Evolutionary conservation across 2,113 vertebrate genomes (phyloP), one percentile per base, ranked within the genome.

Genomic region (Chaenogobius annularis): DNA sequence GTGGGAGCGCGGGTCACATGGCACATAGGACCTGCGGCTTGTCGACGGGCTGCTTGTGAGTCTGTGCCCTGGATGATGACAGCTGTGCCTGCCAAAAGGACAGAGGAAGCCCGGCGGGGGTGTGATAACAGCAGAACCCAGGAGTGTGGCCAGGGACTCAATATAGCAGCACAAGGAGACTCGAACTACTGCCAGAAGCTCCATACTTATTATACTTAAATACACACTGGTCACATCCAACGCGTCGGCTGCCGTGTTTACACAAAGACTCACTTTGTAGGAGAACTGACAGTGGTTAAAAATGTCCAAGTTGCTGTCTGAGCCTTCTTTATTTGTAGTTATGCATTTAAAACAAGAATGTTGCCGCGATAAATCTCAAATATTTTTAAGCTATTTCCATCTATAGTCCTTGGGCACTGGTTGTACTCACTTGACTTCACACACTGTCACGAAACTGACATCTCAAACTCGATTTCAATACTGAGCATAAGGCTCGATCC

Each of bases 141-240:
- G 37, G 58, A 83, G 76, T 75, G 69, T 77, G 69, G 70, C 85
- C 79, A 79, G 73, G 23, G 31, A 43, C 86, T 80, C 75, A 81
- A 85, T 88, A 88, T 90, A 72, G 81, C 84, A 81, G 75, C 61
- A 67, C 66, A 52, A 66, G 64, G 63, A 83, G 77, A 75, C 83
- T 84, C 73, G 86, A 90, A 91, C 91, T 91, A 92, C 83, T 81
- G 72, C 84, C 81, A 76, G 71, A 79, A 43, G 72, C 80, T 83
- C 84, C 83, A 81, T 85, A 80, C 83, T 83, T 87, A 86, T 92
- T 91, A 87, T 90, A 86, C 85, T 73, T 85, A 88, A 87, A 91
- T 90, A 91, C 85, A 84, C 85, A 87, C 74, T 77, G 88, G 88
- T 90, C 80, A 85, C 69, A 71, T 78, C 69, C 80, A 55, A 81